A percentile compares a stretch with the other conserved stretches of the same genome.
Conservation (phyloP, 1,140 invertebrate genomes). For the Teleopsis dalmanni region DNA sequence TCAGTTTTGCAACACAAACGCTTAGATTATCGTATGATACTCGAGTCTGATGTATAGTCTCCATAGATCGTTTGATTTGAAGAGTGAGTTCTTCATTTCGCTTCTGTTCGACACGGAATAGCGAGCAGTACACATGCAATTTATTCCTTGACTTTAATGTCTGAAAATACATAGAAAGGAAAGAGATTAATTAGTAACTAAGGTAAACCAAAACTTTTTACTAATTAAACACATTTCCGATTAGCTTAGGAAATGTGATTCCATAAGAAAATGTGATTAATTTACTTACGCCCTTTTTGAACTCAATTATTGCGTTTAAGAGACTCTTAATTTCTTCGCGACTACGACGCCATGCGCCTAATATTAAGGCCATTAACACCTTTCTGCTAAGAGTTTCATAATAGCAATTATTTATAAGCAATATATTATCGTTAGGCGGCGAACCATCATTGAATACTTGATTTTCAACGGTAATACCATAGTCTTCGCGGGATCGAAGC, state of each 20-base stretch:
- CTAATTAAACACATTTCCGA: no score
- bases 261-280: neutral
- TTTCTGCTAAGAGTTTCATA: constrained; percentile 25
- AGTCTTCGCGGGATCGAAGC: no score
- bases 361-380: no score
- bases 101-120: constrained; percentile 28
- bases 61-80: constrained; percentile 19
- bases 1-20: constrained; percentile 15
- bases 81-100: constrained; percentile 25
- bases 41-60: constrained; percentile 16
- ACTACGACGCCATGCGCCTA: constrained; percentile 28
- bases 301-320: constrained; percentile 12
- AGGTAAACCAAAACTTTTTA: neutral
- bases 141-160: constrained; percentile 21
- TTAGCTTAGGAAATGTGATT: neutral
- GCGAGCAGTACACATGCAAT: constrained; percentile 23
- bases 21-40: constrained; percentile 19
- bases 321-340: constrained; percentile 21
- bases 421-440: no score
- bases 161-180: constrained; percentile 10
- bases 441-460: no score
- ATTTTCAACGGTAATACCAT: no score
- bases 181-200: neutral
- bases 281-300: constrained; percentile 20
- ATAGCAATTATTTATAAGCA: constrained; percentile 5